A percentile compares a stretch with the other conserved stretches of the same genome.
These are phyloP conservation scores for Nasua narica DNA, from an alignment of 2,797 vertebrate genomes.

Conservation along the genomic window DNA sequence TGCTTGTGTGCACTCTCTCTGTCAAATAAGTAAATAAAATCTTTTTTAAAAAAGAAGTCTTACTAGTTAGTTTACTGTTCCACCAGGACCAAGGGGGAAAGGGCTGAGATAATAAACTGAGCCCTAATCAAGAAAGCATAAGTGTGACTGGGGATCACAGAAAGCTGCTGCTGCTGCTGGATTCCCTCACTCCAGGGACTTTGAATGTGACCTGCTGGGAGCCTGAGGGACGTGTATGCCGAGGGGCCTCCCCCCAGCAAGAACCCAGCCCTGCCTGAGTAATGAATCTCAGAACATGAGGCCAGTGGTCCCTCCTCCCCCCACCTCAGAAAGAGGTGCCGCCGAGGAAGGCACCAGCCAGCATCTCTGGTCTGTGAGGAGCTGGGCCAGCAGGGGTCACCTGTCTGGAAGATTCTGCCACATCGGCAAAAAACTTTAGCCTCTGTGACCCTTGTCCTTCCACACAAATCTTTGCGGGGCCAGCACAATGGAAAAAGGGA, in stretches of 20 bases:
- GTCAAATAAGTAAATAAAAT: too few relatives aligned
- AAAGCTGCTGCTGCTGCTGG: slow-evolving; percentile 31
- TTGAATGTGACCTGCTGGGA: background rate
- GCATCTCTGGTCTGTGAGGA: background rate
- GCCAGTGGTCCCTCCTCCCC: slow-evolving; percentile 13
- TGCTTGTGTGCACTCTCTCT: too few relatives aligned
- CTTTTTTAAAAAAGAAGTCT: background rate
- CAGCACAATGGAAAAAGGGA: slow-evolving; percentile 8
- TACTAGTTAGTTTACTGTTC: background rate
- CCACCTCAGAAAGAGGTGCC: background rate
- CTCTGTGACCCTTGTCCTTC: background rate
- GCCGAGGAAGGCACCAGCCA: slow-evolving; percentile 42
- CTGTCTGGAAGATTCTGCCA: background rate
- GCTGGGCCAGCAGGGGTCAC: background rate
- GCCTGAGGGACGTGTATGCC: background rate
- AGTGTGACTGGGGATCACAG: background rate
- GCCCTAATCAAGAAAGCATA: slow-evolving; percentile 42
- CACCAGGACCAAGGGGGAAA: background rate
- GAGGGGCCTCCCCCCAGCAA: slow-evolving; percentile 27
- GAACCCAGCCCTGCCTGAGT: background rate
- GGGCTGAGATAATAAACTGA: background rate
- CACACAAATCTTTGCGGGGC: background rate
- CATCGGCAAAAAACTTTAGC: background rate
- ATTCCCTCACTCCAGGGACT: background rate
- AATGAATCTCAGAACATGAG: slow-evolving; percentile 35